Conservation (phyloP, 2,888 invertebrate species). For the Nomada hirtipes region DNA sequence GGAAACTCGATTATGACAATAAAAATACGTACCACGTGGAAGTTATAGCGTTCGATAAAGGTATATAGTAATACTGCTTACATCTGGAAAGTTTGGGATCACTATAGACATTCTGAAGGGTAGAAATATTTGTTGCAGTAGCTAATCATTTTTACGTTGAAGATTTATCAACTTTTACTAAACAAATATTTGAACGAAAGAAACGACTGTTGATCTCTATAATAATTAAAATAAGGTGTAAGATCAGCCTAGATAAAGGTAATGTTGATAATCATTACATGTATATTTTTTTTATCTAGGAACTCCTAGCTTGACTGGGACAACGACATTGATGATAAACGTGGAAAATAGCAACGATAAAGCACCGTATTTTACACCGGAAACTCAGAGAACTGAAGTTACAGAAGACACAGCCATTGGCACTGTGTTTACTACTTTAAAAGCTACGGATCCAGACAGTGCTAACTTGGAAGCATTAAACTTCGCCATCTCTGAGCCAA, state of each 20-base stretch:
- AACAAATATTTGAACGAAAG: too few relatives aligned
- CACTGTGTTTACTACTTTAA: conserved; percentile 89
- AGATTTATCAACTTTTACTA: too few relatives aligned
- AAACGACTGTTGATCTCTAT: neutral
- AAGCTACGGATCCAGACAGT: conserved; percentile 93
- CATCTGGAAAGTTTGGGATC: too few relatives aligned
- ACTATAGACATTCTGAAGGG: too few relatives aligned
- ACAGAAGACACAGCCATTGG: conserved; percentile 91
- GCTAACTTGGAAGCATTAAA: conserved; percentile 88
- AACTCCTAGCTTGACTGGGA: conserved; percentile 92
- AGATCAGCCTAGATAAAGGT: too few relatives aligned
- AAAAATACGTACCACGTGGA: conserved; percentile 92
- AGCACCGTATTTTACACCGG: conserved; percentile 92
- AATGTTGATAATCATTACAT: neutral
- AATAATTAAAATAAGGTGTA: neutral
- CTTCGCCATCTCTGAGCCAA: conserved; percentile 88
- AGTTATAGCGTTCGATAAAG: conserved; percentile 92
- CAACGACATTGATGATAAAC: conserved; percentile 91
- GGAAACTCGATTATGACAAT: conserved; percentile 93
- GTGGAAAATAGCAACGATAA: conserved; percentile 96
- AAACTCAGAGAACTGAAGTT: conserved; percentile 92
- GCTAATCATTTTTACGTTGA: too few relatives aligned
- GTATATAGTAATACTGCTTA: neutral
- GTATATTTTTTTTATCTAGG: conserved; percentile 84
- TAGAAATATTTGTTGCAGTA: neutral